Evolutionary conservation across 2,888 invertebrate species (phyloP), one percentile per base, ranked within the genome.

Genomic region (Petrolisthes cinctipes): DNA sequence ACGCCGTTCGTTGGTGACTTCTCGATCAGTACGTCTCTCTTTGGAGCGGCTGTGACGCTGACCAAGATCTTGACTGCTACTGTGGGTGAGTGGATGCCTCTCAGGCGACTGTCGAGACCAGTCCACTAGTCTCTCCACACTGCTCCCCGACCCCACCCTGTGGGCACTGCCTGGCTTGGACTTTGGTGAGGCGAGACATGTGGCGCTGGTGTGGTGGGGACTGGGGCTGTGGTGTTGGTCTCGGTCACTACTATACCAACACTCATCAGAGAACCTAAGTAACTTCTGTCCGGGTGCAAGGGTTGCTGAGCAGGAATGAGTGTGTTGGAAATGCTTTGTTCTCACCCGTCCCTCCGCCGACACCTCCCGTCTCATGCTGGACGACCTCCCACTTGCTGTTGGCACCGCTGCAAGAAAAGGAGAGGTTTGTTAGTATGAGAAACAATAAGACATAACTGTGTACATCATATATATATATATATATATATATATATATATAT

Each of bases 261-360:
- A 89, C 75, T 89, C 90, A 73, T 89, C 90, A 1, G 90, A 90
- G 61, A 90, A 89, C 79, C 90, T 89, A 71, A 90, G 82, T 9
- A 89, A 57, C 54, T 86, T 89, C 76, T 90, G 88, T 20, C 88
- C 83, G 5, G 86, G 86, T 5, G 89, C 85, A 56, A 89, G 61
- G n/a, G 89, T 84, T 53, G 90, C 82, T 4, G 88, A 85, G 54
- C 84, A 78, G 11, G 88, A 76, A 66, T 90, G 90, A 2, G 90
- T 86, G 71, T 90, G 88, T 57, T 89, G 88, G 83, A 90, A 90
- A 11, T 89, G 88, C n/a, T 81, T 80, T 4, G 80, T 61, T 23
- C 86, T 80, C 23, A 89, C 76, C 61, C 86, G 86, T 3, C 90
- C 90, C 85, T 90, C 89, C 4, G 85, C 89, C 5, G 90, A 90